Evolutionary conservation across 2,888 invertebrate genomes (phyloP), one percentile per base, ranked within the genome.

Genomic region (Acronicta psi): DNA sequence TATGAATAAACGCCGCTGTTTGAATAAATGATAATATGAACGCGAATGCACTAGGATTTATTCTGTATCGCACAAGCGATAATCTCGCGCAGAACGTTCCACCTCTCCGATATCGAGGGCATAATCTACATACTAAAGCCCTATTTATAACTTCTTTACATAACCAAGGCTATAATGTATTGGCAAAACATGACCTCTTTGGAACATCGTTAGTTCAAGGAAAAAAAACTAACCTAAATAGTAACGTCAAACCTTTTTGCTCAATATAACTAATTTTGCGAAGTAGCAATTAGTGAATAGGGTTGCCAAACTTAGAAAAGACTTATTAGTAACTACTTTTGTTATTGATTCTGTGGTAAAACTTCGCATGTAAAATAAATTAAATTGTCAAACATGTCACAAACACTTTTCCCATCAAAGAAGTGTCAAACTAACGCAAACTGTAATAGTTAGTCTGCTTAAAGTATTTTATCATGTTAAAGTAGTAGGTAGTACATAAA

Each of bases 161-260:
- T 18, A 38, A 49, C n/a, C n/a, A n/a, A 29, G 29, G 34, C n/a
- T 34, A 13, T 34, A n/a, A 34, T n/a, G n/a, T 13, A 34, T n/a
- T 1, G 44, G 5, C 45, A 20, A n/a, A 47, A 40, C 14, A 34
- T 11, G 34, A 31, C 38, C 46, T 31, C 40, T 58, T 37, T n/a
- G 16, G 23, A 16, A 44, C 42, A 38, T 52, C 34, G 29, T 51
- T 56, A 65, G 38, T 38, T 34, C 29, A 29, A 23, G 31, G 11
- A 11, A 38, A 42, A 49, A 36, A 49, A 49, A 36, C 45, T 43
- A 29, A 14, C n/a, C 43, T 10, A 17, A 64, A 54, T 38, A 50
- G 43, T 55, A 41, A 52, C 61, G 38, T 52, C 10, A 50, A 47
- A 54, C 13, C 34, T 63, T 68, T 64, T 65, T 53, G 38, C 25